These are phyloP conservation scores for Tupaia chinensis DNA, from an alignment of 2,113 vertebrate species.

Conservation along the genomic window DNA sequence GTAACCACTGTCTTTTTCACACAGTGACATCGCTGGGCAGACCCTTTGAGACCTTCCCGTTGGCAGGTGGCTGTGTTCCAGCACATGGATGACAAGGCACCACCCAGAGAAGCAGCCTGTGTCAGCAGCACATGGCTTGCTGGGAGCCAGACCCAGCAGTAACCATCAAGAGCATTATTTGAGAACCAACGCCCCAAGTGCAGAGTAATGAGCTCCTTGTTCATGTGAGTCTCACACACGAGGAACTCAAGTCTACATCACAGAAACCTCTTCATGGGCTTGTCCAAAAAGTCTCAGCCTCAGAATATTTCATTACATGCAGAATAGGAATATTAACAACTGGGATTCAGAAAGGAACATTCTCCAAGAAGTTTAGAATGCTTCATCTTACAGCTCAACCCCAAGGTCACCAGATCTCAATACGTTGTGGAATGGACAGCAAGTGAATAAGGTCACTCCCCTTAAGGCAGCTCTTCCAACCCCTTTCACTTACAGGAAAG, in stretches of 20 bases:
- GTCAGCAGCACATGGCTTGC: background rate
- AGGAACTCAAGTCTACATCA: background rate
- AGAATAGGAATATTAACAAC: background rate
- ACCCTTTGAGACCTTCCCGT: background rate
- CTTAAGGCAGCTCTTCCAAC: background rate
- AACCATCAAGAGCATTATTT: background rate
- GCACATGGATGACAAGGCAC: background rate
- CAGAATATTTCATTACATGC: background rate
- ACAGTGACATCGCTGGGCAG: fast-evolving
- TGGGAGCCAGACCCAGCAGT: background rate
- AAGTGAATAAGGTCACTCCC: background rate
- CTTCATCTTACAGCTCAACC: background rate
- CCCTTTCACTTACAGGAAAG: background rate
- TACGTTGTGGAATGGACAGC: background rate
- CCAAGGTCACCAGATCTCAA: background rate
- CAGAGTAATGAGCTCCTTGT: background rate
- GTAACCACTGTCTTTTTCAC: background rate
- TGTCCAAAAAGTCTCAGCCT: background rate
- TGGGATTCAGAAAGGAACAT: background rate
- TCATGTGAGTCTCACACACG: fast-evolving
- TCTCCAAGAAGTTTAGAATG: background rate
- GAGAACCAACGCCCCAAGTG: background rate
- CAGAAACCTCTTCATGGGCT: background rate
- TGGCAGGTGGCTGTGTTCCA: background rate
- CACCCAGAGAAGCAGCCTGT: background rate